Percentiles rank a stretch among this genome's conserved stretches.
phyloP scores from a whole-genome alignment of 2,113 vertebrate species.

The Aspidoscelis tigris region DNA sequence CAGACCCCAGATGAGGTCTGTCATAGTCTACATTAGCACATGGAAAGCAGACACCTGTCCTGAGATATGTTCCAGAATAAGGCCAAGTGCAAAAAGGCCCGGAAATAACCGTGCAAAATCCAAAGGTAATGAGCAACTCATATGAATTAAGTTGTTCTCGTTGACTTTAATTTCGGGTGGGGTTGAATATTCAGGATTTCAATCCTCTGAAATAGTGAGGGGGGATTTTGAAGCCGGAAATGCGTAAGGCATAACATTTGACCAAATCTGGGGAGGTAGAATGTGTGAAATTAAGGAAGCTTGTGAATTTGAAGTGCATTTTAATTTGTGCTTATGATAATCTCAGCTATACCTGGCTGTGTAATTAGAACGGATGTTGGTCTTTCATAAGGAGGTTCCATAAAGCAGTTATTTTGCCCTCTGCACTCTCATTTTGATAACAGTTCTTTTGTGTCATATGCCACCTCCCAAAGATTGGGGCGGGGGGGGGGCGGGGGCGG shows the following conservation, averaged over 20 bases:
- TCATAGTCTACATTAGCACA: too few relatives aligned
- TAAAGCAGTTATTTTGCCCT: constrained; percentile 11
- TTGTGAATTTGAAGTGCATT: neutral
- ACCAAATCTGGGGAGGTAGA: too few relatives aligned
- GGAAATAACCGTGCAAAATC: neutral
- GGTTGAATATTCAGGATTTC: neutral
- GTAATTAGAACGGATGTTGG: neutral
- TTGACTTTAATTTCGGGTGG: neutral
- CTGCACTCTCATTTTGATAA: constrained; percentile 36
- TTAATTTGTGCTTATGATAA: constrained; percentile 1
- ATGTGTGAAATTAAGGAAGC: too few relatives aligned
- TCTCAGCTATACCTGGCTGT: constrained; percentile 7
- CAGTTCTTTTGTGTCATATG: constrained; percentile 42
- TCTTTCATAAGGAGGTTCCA: constrained; percentile 6
- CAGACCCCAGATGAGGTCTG: too few relatives aligned
- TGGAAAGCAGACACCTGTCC: too few relatives aligned
- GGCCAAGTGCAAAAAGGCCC: too few relatives aligned
- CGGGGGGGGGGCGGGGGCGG: too few relatives aligned
- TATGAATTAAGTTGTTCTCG: constrained; percentile 27
- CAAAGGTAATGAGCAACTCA: neutral
- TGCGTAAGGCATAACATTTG: too few relatives aligned
- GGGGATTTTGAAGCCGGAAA: neutral
- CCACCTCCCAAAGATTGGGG: constrained; percentile 44
- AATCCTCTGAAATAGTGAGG: neutral
- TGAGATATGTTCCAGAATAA: too few relatives aligned